Evolutionary conservation across 2,113 vertebrate species (phyloP).

Genomic region (Neogale vison): DNA sequence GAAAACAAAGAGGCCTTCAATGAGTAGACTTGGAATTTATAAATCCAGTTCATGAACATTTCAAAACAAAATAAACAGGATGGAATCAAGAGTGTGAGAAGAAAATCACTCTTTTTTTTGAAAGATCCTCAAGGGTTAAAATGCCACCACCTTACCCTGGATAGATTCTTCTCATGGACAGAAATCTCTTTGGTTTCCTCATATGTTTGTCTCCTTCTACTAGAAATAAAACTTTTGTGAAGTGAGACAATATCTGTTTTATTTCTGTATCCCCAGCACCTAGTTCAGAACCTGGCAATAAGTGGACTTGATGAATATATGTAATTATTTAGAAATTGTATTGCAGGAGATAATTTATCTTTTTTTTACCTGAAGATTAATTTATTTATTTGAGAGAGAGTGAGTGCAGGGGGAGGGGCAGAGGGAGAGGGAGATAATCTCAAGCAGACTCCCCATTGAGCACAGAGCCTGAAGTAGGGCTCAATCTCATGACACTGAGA

Average conservation of each 20-base stretch:
- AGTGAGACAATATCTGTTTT: neutral
- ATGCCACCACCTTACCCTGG: neutral
- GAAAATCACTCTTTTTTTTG: neutral
- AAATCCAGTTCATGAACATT: neutral
- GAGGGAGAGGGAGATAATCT: neutral
- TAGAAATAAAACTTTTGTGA: neutral
- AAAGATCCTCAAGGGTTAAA: neutral
- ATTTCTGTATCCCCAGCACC: neutral
- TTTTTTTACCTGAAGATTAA: neutral
- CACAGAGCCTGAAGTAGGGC: neutral
- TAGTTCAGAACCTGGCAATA: neutral
- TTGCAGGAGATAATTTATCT: neutral
- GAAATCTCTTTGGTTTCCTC: neutral
- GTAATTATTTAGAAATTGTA: neutral
- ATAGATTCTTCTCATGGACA: neutral
- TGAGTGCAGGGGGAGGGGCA: neutral
- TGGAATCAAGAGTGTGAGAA: neutral
- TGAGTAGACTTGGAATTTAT: neutral
- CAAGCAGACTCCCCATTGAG: neutral
- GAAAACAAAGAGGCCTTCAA: neutral
- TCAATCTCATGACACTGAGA: neutral
- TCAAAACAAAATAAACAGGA: conserved; percentile 30
- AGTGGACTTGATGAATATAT: neutral
- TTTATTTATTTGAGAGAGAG: neutral
- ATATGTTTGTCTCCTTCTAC: neutral